Base-by-base conservation (phyloP, 92 coral and sea anemone genomes). In the Zoanthus sociatus region DNA sequence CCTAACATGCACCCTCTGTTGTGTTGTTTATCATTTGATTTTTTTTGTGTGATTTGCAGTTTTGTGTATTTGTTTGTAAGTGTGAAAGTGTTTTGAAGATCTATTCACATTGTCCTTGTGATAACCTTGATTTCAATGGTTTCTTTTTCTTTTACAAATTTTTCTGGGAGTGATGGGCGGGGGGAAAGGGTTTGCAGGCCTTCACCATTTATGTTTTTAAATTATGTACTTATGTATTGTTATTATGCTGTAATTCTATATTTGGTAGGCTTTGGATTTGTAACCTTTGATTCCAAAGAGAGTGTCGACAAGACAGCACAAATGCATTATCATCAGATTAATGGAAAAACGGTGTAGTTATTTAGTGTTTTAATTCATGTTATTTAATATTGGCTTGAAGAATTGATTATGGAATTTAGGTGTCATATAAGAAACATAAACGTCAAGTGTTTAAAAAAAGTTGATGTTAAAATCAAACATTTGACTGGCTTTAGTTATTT, bases 311-410 rank as follows among this genome's bases (percentile, higher is more conserved):
- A 93, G 92, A 94, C 98, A 78, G 90, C 92, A 76, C 91, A 91
- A 79, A 91, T 75, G 78, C 99, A 90, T 82, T 95, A 83, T 95
- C 99, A 97, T 88, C 96, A 93, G 85, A 92, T 97, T 98, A 95
- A 91, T 93, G 99, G 99, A 97, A 97, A 97, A 95, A 97, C 91
- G 99, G 99, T 97, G 99, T 97, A 97, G 99, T 96, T 95, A 90
- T 77, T 77, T 18, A 21, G 87, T 90, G 90, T 83, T 94, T 92
- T 79, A 90, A 46, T 81, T 63, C 32, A 79, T 81, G 76, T 81
- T 81, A 14, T 64, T 47, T 45, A 48, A 63, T 81, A 26, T 44
- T 21, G 18, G 21, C 74, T 81, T 48, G 74, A 15, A 20, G 60
- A 3, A 37, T 46, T 31, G 76, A 81, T 30, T 81, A 74, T n/a